Base-by-base conservation (phyloP, 2,888 invertebrate genomes). In the Andrena dorsata region DNA sequence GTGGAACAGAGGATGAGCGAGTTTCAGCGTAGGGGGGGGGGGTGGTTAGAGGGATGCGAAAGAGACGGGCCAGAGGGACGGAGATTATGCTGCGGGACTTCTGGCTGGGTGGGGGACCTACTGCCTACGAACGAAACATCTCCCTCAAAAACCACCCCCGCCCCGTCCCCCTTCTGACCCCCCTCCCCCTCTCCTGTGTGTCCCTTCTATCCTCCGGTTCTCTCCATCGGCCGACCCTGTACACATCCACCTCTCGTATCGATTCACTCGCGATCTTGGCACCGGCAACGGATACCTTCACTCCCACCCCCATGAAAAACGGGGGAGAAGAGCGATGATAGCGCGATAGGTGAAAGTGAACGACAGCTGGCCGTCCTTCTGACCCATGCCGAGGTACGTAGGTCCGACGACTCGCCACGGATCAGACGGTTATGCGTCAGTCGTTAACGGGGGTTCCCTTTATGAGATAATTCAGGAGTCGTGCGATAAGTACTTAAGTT, bases 101-200 rank as follows among this genome's bases (percentile, higher is more conserved):
- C 84, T 81, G 82, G 88, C 68, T 32, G 58, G 87, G 88, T 5
- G 66, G 32, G 87, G 86, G 90, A 91, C 89, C 90, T 89, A 89
- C 91, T 90, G 89, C 87, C 88, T 89, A 86, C 90, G 91, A 91
- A 92, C 92, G 92, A 91, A 92, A 93, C 92, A 92, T 92, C 93
- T 90, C 92, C 92, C 92, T 92, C 92, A 90, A 91, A 92, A 92
- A 92, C 89, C 90, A 87, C 85, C 90, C 90, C 85, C 89, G 81
- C 87, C 84, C 71, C 85, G 83, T 83, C 76, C 60, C 74, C 78
- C 13, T 13, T 41, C 41, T 41, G 41, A 41, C 13, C 73, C 77
- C 86, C 68, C 28, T 77, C 61, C 60, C 60, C 76, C 68, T 71
- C 80, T 73, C 82, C 82, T 80, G 66, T 87, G 88, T 89, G 89